Evolutionary conservation across 1,140 invertebrate species (phyloP).

Genomic region (Oryctes rhinoceros): DNA sequence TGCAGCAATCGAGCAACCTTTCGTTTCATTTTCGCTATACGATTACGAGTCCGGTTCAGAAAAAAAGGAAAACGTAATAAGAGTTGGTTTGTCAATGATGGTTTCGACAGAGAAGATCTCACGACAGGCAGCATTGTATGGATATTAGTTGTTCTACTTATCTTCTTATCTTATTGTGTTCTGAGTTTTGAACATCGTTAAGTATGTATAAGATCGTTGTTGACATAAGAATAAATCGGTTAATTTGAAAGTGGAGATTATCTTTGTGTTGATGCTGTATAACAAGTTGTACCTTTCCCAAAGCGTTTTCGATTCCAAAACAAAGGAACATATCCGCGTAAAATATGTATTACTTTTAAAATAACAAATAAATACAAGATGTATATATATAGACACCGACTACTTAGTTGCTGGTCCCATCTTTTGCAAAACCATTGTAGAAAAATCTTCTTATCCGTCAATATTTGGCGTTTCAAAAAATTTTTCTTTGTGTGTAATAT

Average conservation of each 20-base stretch:
- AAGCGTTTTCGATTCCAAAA: too few species aligned
- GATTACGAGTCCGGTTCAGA: neutral
- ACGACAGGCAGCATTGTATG: neutral
- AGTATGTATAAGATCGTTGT: neutral
- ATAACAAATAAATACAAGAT: too few species aligned
- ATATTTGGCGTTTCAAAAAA: too few species aligned
- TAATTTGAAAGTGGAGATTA: slow-evolving; percentile 16
- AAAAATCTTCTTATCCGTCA: too few species aligned
- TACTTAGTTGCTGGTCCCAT: too few species aligned
- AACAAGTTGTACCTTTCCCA: too few species aligned
- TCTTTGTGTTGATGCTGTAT: neutral
- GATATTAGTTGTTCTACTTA: slow-evolving; percentile 9
- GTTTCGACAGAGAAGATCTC: neutral
- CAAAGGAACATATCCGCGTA: too few species aligned
- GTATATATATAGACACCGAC: too few species aligned
- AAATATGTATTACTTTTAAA: too few species aligned
- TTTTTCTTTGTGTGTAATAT: too few species aligned
- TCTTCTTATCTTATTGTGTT: slow-evolving; percentile 12
- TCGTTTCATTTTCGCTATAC: neutral
- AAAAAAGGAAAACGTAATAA: neutral
- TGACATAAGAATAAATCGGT: slow-evolving; percentile 17
- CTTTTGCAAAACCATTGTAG: too few species aligned
- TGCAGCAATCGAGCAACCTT: neutral
- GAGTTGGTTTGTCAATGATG: neutral
- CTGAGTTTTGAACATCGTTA: neutral